These are phyloP conservation scores for Linnaemya tessellans DNA, from an alignment of 2,888 invertebrate genomes.

Conservation along the genomic window DNA sequence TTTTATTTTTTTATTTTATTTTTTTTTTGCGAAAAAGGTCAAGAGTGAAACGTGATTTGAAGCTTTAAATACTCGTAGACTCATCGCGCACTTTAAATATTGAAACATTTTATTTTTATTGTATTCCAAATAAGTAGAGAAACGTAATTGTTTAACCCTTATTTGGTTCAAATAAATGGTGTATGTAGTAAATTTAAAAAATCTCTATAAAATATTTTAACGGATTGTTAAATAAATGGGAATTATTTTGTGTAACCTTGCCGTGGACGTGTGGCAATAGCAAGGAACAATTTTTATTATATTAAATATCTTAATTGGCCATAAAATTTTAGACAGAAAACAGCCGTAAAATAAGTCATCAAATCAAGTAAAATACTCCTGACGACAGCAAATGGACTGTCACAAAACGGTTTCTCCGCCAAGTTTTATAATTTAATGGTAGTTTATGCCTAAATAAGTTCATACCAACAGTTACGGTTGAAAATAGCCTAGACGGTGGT, in stretches of 20 bases:
- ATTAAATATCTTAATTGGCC: neutral
- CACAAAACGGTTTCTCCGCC: too few species aligned
- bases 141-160: slow-evolving; percentile 33
- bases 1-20: neutral
- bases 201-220: neutral
- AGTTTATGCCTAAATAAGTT: too few species aligned
- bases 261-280: slow-evolving; percentile 12
- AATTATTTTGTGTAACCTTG: neutral
- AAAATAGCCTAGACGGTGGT: too few species aligned
- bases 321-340: neutral
- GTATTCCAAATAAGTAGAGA: neutral
- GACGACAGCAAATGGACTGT: too few species aligned
- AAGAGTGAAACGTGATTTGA: slow-evolving; percentile 69
- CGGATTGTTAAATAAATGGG: neutral
- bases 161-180: neutral
- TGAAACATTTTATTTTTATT: slow-evolving; percentile 8
- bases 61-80: slow-evolving; percentile 38
- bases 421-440: too few species aligned
- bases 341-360: neutral
- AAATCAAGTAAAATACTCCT: too few species aligned
- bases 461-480: too few species aligned
- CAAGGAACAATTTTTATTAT: neutral
- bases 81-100: slow-evolving; percentile 14
- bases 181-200: neutral
- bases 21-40: slow-evolving; percentile 52